phyloP scores from a whole-genome alignment of 2,888 invertebrate species.

The Rotaria sp. region DNA sequence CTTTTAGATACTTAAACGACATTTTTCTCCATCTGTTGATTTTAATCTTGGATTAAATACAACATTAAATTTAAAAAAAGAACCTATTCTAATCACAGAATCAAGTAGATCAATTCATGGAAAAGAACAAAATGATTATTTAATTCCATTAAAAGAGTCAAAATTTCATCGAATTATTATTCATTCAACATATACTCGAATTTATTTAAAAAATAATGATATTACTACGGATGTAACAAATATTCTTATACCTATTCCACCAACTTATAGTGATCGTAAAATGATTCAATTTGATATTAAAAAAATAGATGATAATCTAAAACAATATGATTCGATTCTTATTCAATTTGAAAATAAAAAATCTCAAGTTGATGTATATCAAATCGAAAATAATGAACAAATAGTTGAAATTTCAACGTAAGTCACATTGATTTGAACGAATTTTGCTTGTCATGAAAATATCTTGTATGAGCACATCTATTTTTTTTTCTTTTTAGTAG shows the following conservation, averaged over 20 bases:
- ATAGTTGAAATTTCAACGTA: conserved; percentile 10
- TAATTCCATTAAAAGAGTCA: not conserved
- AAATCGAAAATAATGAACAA: not conserved
- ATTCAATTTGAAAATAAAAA: not conserved
- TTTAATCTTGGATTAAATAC: not conserved
- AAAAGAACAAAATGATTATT: not conserved
- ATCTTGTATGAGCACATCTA: not conserved
- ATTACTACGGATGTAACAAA: not conserved
- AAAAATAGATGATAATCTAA: not conserved
- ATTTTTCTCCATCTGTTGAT: not conserved
- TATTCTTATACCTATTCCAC: not conserved
- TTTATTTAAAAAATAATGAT: conserved; percentile 4
- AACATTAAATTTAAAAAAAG: not conserved
- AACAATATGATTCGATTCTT: not conserved
- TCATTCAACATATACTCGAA: not conserved
- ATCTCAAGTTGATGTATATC: not conserved
- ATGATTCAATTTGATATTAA: not conserved
- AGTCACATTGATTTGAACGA: not conserved
- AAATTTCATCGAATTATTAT: conserved; percentile 5
- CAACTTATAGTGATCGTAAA: not conserved
- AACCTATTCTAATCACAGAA: not conserved
- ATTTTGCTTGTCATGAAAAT: not conserved
- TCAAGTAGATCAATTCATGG: not conserved
- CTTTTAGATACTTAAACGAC: not conserved
- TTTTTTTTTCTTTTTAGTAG: no score